phyloP scores from a whole-genome alignment of 1,140 invertebrate genomes.

The Dysdera silvatica region DNA sequence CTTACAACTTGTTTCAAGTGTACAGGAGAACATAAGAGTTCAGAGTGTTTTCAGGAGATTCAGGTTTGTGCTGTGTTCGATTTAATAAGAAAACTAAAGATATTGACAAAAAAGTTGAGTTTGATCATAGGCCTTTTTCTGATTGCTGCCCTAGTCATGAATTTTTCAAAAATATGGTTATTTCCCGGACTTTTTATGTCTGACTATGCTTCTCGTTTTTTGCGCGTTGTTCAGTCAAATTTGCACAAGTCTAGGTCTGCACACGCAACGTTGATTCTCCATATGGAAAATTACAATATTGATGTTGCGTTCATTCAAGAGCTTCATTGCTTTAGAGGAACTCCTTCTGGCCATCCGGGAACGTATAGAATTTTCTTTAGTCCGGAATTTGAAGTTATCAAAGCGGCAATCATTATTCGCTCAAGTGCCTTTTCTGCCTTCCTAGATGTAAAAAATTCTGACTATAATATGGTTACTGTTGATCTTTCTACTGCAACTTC shows the following conservation, averaged over 20 bases:
- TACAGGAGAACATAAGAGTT: not conserved
- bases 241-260: not conserved
- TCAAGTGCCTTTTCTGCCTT: not conserved
- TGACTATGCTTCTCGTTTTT: not conserved
- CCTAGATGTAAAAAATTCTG: not conserved
- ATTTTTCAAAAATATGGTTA: not conserved
- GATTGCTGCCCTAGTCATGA: not conserved
- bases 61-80: not conserved
- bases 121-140: not conserved
- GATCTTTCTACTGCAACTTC: not conserved
- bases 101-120: not conserved
- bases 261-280: not conserved
- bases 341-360: not conserved
- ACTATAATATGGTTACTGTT: not conserved
- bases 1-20: not conserved
- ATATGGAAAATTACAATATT: not conserved
- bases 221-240: not conserved
- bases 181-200: not conserved
- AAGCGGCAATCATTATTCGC: not conserved
- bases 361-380: not conserved
- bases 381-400: not conserved
- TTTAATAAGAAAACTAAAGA: not conserved
- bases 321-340: not conserved
- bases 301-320: not conserved
- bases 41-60: not conserved